phyloP scores from a whole-genome alignment of 2,888 invertebrate genomes.

The Punctoribates punctum region DNA sequence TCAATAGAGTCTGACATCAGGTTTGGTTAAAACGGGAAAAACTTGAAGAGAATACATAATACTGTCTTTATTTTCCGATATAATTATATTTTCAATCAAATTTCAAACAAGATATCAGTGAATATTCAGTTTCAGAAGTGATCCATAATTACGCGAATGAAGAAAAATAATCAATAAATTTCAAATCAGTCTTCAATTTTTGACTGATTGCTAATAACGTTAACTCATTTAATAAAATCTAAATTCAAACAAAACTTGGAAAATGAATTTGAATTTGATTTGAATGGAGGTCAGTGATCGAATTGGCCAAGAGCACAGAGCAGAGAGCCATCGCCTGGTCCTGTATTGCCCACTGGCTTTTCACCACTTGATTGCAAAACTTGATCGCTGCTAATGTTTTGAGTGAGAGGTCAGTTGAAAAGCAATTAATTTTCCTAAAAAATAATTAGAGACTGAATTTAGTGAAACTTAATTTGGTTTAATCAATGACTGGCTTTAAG shows the following conservation, averaged over 20 bases:
- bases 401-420: too few relatives aligned
- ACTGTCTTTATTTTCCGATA: neutral
- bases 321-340: too few relatives aligned
- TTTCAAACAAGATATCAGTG: slow-evolving; percentile 4
- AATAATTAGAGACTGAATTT: too few relatives aligned
- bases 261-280: neutral
- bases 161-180: neutral
- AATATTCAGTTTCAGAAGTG: neutral
- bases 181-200: neutral
- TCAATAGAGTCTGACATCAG: neutral
- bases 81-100: slow-evolving; percentile 22
- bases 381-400: too few relatives aligned
- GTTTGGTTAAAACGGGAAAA: neutral
- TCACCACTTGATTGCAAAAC: too few relatives aligned
- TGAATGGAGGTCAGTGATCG: too few relatives aligned
- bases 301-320: too few relatives aligned
- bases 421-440: too few relatives aligned
- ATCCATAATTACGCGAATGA: neutral
- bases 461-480: too few relatives aligned
- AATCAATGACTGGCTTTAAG: too few relatives aligned
- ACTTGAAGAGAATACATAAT: neutral
- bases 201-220: slow-evolving; percentile 7
- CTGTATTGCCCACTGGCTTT: too few relatives aligned
- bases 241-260: neutral
- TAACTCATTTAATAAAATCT: neutral